Percentiles rank a stretch among this genome's conserved stretches.
Conservation (phyloP, 2,113 vertebrate genomes). For the Cranoglanis bouderius region DNA sequence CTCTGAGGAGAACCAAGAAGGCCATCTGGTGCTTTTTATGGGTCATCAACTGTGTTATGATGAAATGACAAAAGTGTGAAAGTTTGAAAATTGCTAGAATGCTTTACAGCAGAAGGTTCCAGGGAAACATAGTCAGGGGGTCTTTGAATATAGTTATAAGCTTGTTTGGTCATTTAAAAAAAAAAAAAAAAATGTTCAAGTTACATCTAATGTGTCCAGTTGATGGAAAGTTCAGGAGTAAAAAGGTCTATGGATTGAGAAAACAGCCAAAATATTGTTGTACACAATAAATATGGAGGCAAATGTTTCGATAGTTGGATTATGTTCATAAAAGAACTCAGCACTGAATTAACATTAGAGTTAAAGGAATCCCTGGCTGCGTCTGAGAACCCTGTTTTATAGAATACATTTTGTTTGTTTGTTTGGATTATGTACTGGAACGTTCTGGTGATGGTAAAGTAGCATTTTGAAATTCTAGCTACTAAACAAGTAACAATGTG, state of each 20-base stretch:
- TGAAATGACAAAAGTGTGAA: neutral
- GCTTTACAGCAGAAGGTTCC: neutral
- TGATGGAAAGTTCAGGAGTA: no score
- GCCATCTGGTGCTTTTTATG: neutral
- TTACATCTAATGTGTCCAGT: no score
- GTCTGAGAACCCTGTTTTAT: neutral
- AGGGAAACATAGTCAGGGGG: no score
- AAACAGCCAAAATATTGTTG: no score
- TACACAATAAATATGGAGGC: neutral
- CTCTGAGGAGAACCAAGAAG: neutral
- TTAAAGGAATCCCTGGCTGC: neutral
- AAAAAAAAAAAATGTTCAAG: no score
- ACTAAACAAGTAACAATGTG: neutral
- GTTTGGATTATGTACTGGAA: neutral
- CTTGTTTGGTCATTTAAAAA: no score
- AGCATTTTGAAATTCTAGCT: neutral
- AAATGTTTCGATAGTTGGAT: neutral
- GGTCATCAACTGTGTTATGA: constrained; percentile 19
- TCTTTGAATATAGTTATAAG: no score
- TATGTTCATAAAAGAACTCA: neutral
- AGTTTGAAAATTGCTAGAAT: neutral
- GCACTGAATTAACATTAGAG: neutral
- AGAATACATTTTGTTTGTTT: no score
- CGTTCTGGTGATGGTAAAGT: neutral
- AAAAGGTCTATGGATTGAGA: no score